Evolutionary conservation across 2,888 invertebrate species (phyloP).

Genomic region (Athripsodes cinereus): DNA sequence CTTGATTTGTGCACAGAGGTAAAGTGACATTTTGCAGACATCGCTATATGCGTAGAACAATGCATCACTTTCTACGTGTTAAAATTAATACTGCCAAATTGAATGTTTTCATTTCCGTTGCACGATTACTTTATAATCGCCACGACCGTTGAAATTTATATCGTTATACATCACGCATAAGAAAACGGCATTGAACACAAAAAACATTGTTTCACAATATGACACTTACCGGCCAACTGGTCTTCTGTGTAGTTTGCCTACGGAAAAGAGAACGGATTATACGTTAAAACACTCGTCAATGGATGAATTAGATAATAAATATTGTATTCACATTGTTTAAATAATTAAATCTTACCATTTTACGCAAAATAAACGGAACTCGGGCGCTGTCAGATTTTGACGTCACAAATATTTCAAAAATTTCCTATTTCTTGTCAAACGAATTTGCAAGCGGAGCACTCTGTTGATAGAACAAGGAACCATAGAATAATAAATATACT

Average conservation of each 20-base stretch:
- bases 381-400: slow-evolving; percentile 27
- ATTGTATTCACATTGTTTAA: slow-evolving; percentile 4
- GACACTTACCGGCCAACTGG: slow-evolving; percentile 82
- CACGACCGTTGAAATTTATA: slow-evolving; percentile 23
- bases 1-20: too few species aligned
- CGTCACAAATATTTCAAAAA: slow-evolving; percentile 25
- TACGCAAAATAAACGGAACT: slow-evolving; percentile 6
- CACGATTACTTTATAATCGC: neutral
- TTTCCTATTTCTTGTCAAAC: slow-evolving; percentile 7
- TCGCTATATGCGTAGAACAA: too few species aligned
- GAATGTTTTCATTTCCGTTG: too few species aligned
- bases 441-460: slow-evolving; percentile 8
- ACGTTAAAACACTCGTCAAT: neutral
- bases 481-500: too few species aligned
- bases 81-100: too few species aligned
- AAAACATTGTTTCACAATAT: slow-evolving; percentile 22
- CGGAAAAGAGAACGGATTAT: slow-evolving; percentile 30
- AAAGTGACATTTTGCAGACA: too few species aligned
- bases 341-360: slow-evolving; percentile 18
- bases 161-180: slow-evolving; percentile 4
- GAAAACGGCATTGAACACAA: slow-evolving; percentile 12
- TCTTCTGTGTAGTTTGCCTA: slow-evolving; percentile 87
- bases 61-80: too few species aligned
- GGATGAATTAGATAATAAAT: slow-evolving; percentile 1
- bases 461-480: neutral